These are phyloP conservation scores for Adelges cooleyi DNA, from an alignment of 1,140 invertebrate genomes.

Conservation along the genomic window DNA sequence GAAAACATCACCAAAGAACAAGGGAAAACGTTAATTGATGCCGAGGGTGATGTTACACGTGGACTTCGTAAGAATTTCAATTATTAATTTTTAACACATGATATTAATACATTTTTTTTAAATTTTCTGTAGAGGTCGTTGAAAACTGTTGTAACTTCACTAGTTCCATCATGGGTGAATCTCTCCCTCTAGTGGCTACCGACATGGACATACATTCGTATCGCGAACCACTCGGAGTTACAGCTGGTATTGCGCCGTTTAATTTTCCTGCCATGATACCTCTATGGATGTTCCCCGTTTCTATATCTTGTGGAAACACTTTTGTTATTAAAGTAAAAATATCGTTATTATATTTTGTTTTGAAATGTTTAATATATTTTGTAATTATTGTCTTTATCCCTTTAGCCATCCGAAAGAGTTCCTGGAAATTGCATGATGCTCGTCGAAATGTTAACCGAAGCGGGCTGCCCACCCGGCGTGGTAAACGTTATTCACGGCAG, in stretches of 20 bases:
- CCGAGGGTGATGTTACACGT: conserved; percentile 93
- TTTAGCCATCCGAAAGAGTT: conserved; percentile 91
- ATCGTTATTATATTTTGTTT: background rate
- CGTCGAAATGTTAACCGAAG: conserved; percentile 76
- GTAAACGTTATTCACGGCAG: conserved; percentile 95
- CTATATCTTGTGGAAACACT: conserved; percentile 78
- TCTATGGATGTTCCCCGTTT: conserved; percentile 95
- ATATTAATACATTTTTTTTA: background rate
- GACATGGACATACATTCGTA: conserved; percentile 90
- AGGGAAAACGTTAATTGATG: conserved; percentile 93
- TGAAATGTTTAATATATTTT: background rate
- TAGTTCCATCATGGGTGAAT: conserved; percentile 82
- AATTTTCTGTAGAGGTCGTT: conserved; percentile 67
- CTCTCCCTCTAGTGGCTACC: conserved; percentile 67
- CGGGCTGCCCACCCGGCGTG: conserved; percentile 85
- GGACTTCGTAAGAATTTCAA: conserved; percentile 73
- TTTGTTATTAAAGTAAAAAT: conserved; percentile 49
- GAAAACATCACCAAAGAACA: conserved; percentile 90
- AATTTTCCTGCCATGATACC: conserved; percentile 99
- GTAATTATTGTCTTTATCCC: conserved; percentile 19
- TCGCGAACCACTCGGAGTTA: conserved; percentile 77
- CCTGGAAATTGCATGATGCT: conserved; percentile 93
- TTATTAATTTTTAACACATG: background rate
- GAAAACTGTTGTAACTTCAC: conserved; percentile 93
- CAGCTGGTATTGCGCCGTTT: conserved; percentile 81